Evolutionary conservation across 2,888 invertebrate genomes (phyloP).

Genomic region (Monopis laevigella): DNA sequence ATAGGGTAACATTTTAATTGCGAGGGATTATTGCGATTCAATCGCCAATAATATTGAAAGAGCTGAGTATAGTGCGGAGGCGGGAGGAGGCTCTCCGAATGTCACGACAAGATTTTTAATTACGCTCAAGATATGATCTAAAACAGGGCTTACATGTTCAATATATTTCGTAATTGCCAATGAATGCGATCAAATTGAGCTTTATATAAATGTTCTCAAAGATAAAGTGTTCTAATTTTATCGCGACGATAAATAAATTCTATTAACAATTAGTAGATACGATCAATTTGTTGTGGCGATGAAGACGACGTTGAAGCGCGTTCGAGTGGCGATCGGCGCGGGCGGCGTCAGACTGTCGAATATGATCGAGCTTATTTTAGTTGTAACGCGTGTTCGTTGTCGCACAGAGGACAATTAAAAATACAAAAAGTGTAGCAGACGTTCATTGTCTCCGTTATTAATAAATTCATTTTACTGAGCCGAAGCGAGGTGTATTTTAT

Average conservation of each 20-base stretch:
- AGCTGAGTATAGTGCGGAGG: slow-evolving; percentile 55
- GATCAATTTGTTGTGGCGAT: too few species aligned
- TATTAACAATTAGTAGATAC: background rate
- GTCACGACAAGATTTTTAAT: slow-evolving; percentile 69
- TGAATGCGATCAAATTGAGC: slow-evolving; percentile 31
- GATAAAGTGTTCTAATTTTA: background rate
- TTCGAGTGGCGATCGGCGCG: too few species aligned
- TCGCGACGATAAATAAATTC: background rate
- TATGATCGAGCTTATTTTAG: slow-evolving; percentile 65
- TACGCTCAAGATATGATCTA: slow-evolving; percentile 64
- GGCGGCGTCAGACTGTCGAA: slow-evolving; percentile 38
- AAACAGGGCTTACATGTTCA: slow-evolving; percentile 22
- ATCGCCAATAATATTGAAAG: slow-evolving; percentile 64
- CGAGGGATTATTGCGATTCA: slow-evolving; percentile 64
- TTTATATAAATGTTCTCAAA: background rate
- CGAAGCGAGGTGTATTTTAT: slow-evolving; percentile 66
- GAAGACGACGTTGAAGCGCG: too few species aligned
- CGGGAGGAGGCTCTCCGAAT: slow-evolving; percentile 43
- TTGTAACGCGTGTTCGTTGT: slow-evolving; percentile 63
- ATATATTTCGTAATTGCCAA: slow-evolving; percentile 58
- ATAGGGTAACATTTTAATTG: slow-evolving; percentile 65
- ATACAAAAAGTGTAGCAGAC: slow-evolving; percentile 66
- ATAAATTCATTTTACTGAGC: slow-evolving; percentile 68
- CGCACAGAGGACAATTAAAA: slow-evolving; percentile 64
- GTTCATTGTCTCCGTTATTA: slow-evolving; percentile 68